Conservation (phyloP, 2,113 vertebrate genomes). For the Percopsis transmontana region DNA sequence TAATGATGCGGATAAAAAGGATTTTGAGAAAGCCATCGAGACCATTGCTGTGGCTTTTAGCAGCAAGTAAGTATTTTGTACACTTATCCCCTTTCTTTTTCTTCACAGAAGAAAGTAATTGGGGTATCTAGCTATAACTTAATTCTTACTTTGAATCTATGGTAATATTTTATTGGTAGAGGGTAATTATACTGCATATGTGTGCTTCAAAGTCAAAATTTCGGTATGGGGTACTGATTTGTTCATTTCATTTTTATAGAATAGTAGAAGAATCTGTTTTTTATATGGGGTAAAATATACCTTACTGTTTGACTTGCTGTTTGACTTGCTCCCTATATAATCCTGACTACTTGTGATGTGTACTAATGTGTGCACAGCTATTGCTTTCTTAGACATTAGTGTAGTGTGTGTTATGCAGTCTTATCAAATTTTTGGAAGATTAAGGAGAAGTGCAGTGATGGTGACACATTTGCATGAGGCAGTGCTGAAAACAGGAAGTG, state of each 20-base stretch:
- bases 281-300: too few relatives aligned
- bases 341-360: too few relatives aligned
- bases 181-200: too few relatives aligned
- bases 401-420: neutral
- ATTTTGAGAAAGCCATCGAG: slow-evolving; percentile 96
- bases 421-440: slow-evolving; percentile 40
- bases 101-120: neutral
- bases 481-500: slow-evolving; percentile 76
- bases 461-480: slow-evolving; percentile 74
- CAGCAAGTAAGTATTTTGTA: slow-evolving; percentile 85
- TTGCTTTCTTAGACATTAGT: neutral
- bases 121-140: too few relatives aligned
- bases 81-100: neutral
- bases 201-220: too few relatives aligned
- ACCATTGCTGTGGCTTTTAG: slow-evolving; percentile 95
- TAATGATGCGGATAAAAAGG: slow-evolving; percentile 86
- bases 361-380: neutral
- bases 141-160: too few relatives aligned
- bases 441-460: slow-evolving; percentile 58
- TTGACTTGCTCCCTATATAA: too few relatives aligned
- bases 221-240: too few relatives aligned
- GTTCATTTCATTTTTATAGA: too few relatives aligned
- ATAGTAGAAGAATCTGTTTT: too few relatives aligned
- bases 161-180: too few relatives aligned
- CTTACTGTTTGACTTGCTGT: too few relatives aligned